Base-by-base conservation (phyloP, 2,797 vertebrate genomes). In the Cephalopachus bancanus region DNA sequence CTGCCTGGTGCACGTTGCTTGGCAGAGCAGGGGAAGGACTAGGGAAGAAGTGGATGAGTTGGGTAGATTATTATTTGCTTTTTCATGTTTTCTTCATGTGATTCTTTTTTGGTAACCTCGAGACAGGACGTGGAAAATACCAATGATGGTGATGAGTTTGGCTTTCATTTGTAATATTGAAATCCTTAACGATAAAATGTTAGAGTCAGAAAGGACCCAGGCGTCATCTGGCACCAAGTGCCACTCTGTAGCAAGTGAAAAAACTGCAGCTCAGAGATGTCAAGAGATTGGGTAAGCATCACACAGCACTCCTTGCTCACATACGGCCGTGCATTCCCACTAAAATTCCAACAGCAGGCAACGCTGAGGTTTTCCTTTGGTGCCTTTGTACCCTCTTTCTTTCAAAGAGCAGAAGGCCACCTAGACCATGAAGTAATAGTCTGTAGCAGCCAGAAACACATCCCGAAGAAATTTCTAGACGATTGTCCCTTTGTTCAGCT, bases 401-500 rank as follows among this genome's bases (percentile, higher is more conserved):
- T 65, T 67, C 69, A n/a, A n/a, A 84, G 91, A 95, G 72, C 44
- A 22, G 49, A 83, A 67, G 75, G 57, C 90, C 78, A 76, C 51
- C 51, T 81, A 57, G 33, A 75, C 93, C 33, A n/a, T 60, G 76
- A 94, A 88, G 87, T 59, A 49, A 69, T 59, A 94, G 67, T 55
- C 86, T 65, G 57, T 20, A 92, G 91, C 79, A 95, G 92, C 90
- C 71, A 30, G 89, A 94, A 88, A 83, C 85, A 26, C 62, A 81
- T 84, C 87, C 95, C 69, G 93, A 96, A 94, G 97, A 96, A 90
- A 95, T 97, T 97, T 95, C 96, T 96, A 81, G 92, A 69, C 3
- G 59, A 96, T 88, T 91, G 92, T 94, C 95, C 97, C 90, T 98
- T 97, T 97, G 97, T 98, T 98, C 95, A 80, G 69, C 92, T 83